Evolutionary conservation across 2,888 invertebrate species (phyloP), one percentile per base, ranked within the genome.

Genomic region (Pseudococcus viburni): DNA sequence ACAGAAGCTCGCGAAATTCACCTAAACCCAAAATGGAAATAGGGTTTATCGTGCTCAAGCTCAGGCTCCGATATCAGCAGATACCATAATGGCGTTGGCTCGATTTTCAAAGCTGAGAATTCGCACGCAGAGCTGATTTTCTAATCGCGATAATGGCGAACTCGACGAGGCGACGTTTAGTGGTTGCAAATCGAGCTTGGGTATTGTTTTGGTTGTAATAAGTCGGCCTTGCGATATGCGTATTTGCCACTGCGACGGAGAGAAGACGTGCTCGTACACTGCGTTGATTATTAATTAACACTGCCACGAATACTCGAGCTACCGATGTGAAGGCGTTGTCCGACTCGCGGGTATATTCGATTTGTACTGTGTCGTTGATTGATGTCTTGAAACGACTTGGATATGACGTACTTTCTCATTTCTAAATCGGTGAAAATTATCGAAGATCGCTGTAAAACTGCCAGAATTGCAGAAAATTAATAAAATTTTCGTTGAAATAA

Each of bases 261-360:
- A 4, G 59, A 19, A 64, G 22, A 64, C 64, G 64, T 64, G 64
- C 64, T 64, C 64, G 64, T 64, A 22, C 1, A 22, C 64, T 22
- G 64, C 64, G 64, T 64, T 64, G 64, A 64, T 64, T 64, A 64
- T 64, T 64, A 64, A 64, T 64, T 64, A 64, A 64, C 64, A 9
- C 3, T 22, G 19, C 11, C 15, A 22, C 64, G 19, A 22, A 55
- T n/a, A n/a, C n/a, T 64, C 22, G 22, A 64, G 17, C n/a, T 55
- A 33, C 26, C 26, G 26, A 33, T 12, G 64, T 22, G 64, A 64
- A 64, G 64, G 64, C 64, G 64, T 19, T 64, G 64, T 64, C n/a
- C 22, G 19, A 3, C 19, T n/a, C 9, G 11, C 4, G 6, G 22
- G 64, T 19, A 22, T 3, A 11, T 64, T 64, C 64, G 15, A 55